phyloP scores from a whole-genome alignment of 2,797 vertebrate species.

The Typhlichthys subterraneus region DNA sequence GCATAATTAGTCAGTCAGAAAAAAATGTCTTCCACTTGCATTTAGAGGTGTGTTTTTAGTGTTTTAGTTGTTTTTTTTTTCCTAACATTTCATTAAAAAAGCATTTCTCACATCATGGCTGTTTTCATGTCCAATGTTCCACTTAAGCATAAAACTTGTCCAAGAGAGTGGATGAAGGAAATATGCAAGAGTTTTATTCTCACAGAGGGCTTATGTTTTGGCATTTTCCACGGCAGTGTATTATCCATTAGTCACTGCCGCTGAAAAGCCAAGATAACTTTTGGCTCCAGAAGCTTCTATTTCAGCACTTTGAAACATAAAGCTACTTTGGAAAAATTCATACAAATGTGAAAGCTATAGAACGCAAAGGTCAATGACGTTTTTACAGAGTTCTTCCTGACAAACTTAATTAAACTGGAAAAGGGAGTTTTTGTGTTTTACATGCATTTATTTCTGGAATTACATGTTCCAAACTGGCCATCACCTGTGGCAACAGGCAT shows the following conservation, averaged over 20 bases:
- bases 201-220: constrained; percentile 22
- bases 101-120: too few species aligned
- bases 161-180: not conserved
- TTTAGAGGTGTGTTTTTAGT: too few species aligned
- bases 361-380: constrained; percentile 4
- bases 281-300: constrained; percentile 34
- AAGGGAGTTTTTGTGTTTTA: not conserved
- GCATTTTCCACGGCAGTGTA: constrained; percentile 20
- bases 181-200: constrained; percentile 15
- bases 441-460: not conserved
- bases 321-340: constrained; percentile 20
- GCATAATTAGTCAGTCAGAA: too few species aligned
- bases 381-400: not conserved
- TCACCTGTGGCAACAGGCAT: not conserved
- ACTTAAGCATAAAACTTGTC: too few species aligned
- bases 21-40: too few species aligned
- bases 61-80: too few species aligned
- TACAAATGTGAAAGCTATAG: not conserved
- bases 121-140: too few species aligned
- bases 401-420: not conserved
- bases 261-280: constrained; percentile 30
- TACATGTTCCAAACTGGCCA: not conserved
- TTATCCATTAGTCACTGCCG: constrained; percentile 44
- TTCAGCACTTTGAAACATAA: constrained; percentile 53
- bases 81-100: too few species aligned